phyloP scores from a whole-genome alignment of 2,113 vertebrate species.

The Mohoua ochrocephala region DNA sequence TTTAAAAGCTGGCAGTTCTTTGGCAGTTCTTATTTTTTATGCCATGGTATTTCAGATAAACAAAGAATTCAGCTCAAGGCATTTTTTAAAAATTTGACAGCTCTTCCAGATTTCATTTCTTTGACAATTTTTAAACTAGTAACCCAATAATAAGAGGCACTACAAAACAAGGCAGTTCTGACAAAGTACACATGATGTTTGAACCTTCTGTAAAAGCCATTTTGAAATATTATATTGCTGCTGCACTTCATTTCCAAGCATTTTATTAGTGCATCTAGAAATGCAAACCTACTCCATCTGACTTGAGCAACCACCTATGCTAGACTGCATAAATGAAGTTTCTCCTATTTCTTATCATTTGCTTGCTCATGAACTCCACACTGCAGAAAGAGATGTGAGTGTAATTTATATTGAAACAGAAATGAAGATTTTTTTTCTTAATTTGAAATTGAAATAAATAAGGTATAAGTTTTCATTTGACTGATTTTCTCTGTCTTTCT shows the following conservation, averaged over 20 bases:
- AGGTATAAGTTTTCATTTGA: neutral
- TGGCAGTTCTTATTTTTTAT: neutral
- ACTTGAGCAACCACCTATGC: neutral
- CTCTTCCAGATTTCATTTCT: neutral
- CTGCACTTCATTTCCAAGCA: neutral
- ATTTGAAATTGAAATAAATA: neutral
- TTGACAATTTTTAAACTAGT: neutral
- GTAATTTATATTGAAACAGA: neutral
- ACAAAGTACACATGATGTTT: neutral
- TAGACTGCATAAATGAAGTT: neutral
- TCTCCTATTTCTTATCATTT: neutral
- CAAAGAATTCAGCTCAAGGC: slow-evolving; percentile 2
- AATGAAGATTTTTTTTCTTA: neutral
- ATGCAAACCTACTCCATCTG: neutral
- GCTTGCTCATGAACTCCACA: neutral
- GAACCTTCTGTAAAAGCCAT: neutral
- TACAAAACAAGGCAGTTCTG: neutral
- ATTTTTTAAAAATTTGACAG: neutral
- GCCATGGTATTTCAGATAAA: neutral
- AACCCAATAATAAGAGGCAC: neutral
- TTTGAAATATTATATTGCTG: neutral
- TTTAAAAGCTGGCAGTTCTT: neutral
- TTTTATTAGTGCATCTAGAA: neutral
- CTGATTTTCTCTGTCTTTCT: neutral
- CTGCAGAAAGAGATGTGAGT: neutral